These are phyloP conservation scores for Cephus sareptanus DNA, from an alignment of 2,888 invertebrate genomes.

Conservation along the genomic window DNA sequence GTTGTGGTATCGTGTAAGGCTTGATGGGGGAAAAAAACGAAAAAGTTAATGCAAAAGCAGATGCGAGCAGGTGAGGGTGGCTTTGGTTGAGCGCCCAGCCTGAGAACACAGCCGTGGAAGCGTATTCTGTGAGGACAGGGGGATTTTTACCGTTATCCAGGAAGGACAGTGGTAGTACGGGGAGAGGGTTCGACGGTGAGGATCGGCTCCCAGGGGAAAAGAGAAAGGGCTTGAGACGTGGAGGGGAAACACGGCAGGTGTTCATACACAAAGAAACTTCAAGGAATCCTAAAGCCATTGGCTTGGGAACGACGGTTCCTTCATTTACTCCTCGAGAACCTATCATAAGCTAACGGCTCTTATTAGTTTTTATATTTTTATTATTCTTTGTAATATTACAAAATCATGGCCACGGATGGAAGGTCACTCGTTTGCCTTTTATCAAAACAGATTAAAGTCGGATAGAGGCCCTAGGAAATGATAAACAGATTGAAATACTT, in stretches of 20 bases:
- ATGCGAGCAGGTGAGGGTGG: constrained; percentile 14
- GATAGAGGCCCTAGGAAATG: neutral
- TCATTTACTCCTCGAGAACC: neutral
- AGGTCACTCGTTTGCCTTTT: too few species aligned
- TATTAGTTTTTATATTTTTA: neutral
- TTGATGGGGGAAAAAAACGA: constrained; percentile 1
- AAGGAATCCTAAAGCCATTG: constrained; percentile 52
- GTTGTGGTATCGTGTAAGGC: neutral
- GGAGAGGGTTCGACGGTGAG: constrained; percentile 23
- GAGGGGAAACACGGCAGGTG: constrained; percentile 55
- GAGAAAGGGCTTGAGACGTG: constrained; percentile 30
- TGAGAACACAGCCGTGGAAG: constrained; percentile 9
- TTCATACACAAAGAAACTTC: constrained; percentile 57
- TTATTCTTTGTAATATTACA: neutral
- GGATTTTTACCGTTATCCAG: constrained; percentile 49
- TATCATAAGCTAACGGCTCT: neutral
- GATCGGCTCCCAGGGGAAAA: constrained; percentile 28
- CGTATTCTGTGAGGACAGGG: constrained; percentile 11
- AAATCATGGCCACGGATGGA: neutral
- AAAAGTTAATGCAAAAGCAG: neutral
- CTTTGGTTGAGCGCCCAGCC: constrained; percentile 22
- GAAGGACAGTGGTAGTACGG: constrained; percentile 32
- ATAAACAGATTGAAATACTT: neutral
- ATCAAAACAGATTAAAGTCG: neutral
- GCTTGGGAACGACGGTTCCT: constrained; percentile 16